These are phyloP conservation scores for Numenius phaeopus DNA, from an alignment of 2,797 vertebrate genomes.

Conservation along the genomic window DNA sequence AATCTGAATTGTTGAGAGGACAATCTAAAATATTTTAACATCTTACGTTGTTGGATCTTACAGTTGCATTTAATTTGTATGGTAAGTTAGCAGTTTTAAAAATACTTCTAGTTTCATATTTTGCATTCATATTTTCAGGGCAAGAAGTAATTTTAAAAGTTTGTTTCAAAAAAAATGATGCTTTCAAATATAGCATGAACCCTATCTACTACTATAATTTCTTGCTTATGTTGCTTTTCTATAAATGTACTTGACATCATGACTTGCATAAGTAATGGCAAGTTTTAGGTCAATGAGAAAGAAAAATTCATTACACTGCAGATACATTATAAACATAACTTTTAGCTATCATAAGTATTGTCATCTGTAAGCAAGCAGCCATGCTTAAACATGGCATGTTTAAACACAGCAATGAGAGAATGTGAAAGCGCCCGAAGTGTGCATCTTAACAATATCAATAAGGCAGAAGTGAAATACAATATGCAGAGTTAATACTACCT, in stretches of 20 bases:
- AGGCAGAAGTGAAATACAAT: background rate
- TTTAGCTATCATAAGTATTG: background rate
- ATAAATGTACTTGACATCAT: background rate
- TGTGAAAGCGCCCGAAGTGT: background rate
- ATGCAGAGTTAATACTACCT: background rate
- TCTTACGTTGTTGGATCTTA: background rate
- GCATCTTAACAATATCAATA: background rate
- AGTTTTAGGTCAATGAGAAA: background rate
- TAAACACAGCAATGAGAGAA: background rate
- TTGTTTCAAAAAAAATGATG: background rate
- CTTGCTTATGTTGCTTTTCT: background rate
- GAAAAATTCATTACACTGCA: background rate
- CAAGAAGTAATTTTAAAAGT: background rate
- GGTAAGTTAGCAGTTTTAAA: background rate
- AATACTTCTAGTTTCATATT: background rate
- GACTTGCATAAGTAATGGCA: background rate
- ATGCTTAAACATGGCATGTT: background rate
- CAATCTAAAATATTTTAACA: background rate
- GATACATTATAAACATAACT: background rate
- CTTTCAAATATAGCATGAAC: background rate
- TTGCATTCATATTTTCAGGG: background rate
- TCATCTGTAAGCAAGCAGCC: background rate
- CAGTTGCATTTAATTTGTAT: background rate
- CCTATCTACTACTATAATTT: background rate
- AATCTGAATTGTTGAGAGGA: background rate